A percentile compares a stretch with the other conserved stretches of the same genome.
These are phyloP conservation scores for Sipha maydis DNA, from an alignment of 2,888 invertebrate genomes.

Conservation along the genomic window DNA sequence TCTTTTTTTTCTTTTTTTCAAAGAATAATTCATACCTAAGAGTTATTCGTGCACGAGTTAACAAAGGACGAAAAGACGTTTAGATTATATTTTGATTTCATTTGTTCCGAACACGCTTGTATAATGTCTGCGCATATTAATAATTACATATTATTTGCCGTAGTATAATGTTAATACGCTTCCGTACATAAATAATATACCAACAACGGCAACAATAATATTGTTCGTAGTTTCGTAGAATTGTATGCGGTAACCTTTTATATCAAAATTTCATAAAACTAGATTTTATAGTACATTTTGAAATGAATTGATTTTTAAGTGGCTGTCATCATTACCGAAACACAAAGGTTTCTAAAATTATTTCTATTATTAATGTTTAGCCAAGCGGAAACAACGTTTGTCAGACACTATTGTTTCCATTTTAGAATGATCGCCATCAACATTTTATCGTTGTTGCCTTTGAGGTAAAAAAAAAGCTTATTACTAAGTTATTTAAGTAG, in stretches of 20 bases:
- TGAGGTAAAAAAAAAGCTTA: background rate
- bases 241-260: background rate
- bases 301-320: constrained; percentile 43
- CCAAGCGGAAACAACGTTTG: constrained; percentile 20
- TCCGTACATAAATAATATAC: background rate
- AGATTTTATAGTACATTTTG: background rate
- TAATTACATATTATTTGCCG: background rate
- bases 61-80: background rate
- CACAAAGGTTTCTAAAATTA: constrained; percentile 7
- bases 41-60: background rate
- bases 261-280: background rate
- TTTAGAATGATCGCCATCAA: constrained; percentile 16
- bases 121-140: background rate
- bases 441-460: constrained; percentile 17
- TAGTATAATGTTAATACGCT: background rate
- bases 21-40: background rate
- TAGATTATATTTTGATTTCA: background rate
- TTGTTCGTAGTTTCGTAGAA: background rate
- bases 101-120: constrained; percentile 6
- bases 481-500: constrained; percentile 4
- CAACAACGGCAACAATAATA: background rate
- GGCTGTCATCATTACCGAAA: background rate
- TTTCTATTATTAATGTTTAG: background rate
- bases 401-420: constrained; percentile 16
- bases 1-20: background rate